Evolutionary conservation across 2,888 invertebrate genomes (phyloP).

Genomic region (Cantharis nigra): DNA sequence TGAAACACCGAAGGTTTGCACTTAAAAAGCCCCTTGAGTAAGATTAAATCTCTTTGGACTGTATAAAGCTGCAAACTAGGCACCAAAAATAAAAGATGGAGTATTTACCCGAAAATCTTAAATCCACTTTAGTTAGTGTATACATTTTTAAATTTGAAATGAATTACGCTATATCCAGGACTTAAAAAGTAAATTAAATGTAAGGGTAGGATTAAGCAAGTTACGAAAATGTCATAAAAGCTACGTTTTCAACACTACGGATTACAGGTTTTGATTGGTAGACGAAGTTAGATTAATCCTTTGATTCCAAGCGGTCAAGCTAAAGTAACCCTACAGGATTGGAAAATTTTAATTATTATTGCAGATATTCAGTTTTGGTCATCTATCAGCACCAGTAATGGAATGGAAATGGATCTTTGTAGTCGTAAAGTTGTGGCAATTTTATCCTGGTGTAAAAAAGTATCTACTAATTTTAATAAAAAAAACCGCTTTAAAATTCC

Average conservation of each 20-base stretch:
- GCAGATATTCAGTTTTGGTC: background rate
- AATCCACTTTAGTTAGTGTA: background rate
- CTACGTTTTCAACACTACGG: background rate
- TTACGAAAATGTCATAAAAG: background rate
- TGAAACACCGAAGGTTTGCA: slow-evolving; percentile 12
- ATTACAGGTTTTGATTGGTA: background rate
- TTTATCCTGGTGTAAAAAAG: too few species aligned
- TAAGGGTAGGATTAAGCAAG: background rate
- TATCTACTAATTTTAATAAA: too few species aligned
- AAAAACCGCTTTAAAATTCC: background rate
- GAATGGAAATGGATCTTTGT: too few species aligned
- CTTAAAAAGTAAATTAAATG: background rate
- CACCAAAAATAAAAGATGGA: background rate
- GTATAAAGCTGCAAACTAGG: slow-evolving; percentile 8
- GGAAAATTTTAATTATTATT: background rate
- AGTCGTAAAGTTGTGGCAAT: too few species aligned
- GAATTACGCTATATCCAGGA: background rate
- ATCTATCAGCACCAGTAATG: too few species aligned
- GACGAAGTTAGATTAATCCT: background rate
- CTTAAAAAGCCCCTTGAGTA: slow-evolving; percentile 16
- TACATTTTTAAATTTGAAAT: background rate
- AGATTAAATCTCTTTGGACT: slow-evolving; percentile 16
- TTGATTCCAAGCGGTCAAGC: background rate
- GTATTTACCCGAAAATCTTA: background rate
- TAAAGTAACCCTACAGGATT: background rate